Base-by-base conservation (phyloP, 2,888 invertebrate species). In the Lamproptera curius region DNA sequence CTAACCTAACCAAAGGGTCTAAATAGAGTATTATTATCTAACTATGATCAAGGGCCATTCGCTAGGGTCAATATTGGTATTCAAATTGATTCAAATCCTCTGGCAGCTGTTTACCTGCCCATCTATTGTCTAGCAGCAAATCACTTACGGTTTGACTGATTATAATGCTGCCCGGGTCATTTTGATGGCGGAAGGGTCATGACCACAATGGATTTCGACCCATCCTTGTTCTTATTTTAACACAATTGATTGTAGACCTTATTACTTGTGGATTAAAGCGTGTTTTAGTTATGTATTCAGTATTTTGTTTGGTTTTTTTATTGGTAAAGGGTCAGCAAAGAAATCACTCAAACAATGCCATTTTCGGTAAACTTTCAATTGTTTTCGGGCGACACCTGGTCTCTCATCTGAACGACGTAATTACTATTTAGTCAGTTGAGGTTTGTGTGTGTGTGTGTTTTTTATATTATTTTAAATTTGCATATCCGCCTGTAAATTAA, bases 71-170 rank as follows among this genome's bases (percentile, higher is more conserved):
- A 59, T 64, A 54, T 58, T 44, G 39, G 34, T 52, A 53, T 49
- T 50, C 37, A 57, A 58, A 52, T 58, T 54, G 57, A 61, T 61
- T 58, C 47, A 64, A 50, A 59, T 52, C 51, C 42, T 20, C 54
- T 42, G 37, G 65, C 79, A 79, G 72, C 76, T 80, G 80, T 58
- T 61, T 73, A 73, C 75, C 75, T 77, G 76, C 65, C 63, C 65
- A 57, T 35, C 56, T 49, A 54, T 67, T 65, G 62, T 68, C 59
- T 65, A 59, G 43, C 47, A 51, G 51, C 36, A 52, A 54, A 52
- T 46, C 28, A 43, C 43, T 49, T 43, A 48, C 42, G 36, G 36
- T 37, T 31, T 20, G 36, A 34, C 53, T 56, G 52, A 62, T 67
- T 63, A 61, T 60, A 57, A 58, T 61, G 53, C 57, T 50, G 35